These are phyloP conservation scores for Exocentrus adspersus DNA, from an alignment of 2,888 invertebrate species.

Conservation along the genomic window DNA sequence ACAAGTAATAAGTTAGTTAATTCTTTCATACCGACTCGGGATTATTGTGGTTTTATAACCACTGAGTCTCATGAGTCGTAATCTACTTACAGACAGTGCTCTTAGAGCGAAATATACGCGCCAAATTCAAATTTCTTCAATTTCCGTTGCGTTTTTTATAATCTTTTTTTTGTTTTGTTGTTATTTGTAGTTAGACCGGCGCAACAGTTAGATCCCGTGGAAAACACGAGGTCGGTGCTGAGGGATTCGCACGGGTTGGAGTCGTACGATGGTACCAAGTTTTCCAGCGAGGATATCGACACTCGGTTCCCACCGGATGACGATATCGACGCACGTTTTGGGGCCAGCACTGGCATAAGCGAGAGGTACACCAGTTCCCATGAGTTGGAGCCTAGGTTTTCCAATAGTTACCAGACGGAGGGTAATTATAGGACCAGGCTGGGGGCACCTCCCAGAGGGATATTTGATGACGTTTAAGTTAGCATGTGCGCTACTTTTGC, in stretches of 20 bases:
- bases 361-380: conserved; percentile 55
- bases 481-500: no score
- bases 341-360: conserved; percentile 70
- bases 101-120: no score
- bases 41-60: no score
- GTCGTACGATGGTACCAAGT: conserved; percentile 69
- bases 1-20: conserved; percentile 58
- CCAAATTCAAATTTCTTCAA: no score
- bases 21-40: background rate
- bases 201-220: conserved; percentile 69
- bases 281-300: conserved; percentile 53
- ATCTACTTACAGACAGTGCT: no score
- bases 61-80: no score
- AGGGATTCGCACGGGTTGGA: conserved; percentile 79
- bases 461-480: conserved; percentile 88
- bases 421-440: conserved; percentile 62
- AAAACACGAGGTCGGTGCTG: conserved; percentile 81
- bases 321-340: conserved; percentile 72
- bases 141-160: no score
- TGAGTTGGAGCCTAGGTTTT: conserved; percentile 57
- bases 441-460: conserved; percentile 78
- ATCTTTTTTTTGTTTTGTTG: no score
- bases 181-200: conserved; percentile 64
- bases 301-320: conserved; percentile 61
- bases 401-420: conserved; percentile 60